Evolutionary conservation across 2,888 invertebrate genomes (phyloP).

Genomic region (Trissolcus brochymenae): DNA sequence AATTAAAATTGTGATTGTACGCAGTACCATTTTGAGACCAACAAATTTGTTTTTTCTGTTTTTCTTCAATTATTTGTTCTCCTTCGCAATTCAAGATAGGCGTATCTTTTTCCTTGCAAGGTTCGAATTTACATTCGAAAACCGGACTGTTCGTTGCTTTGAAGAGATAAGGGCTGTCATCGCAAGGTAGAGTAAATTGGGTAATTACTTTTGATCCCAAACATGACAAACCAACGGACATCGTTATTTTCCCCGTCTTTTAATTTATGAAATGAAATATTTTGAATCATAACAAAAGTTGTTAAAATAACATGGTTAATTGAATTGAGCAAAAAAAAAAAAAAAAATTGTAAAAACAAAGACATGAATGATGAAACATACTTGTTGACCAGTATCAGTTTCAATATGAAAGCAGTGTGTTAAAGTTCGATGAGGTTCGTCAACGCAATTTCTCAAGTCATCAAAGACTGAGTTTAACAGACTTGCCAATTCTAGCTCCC

Average conservation of each 20-base stretch:
- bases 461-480: conserved; percentile 79
- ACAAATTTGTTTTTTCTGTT: no score
- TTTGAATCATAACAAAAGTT: background rate
- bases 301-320: background rate
- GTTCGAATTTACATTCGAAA: conserved; percentile 68
- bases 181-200: conserved; percentile 79
- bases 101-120: conserved; percentile 47
- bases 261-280: background rate
- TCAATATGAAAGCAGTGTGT: conserved; percentile 80
- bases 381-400: conserved; percentile 75
- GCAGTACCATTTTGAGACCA: no score
- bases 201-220: conserved; percentile 83
- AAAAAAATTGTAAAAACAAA: background rate
- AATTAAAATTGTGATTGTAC: no score
- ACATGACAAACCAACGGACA: conserved; percentile 82
- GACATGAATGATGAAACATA: background rate
- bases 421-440: conserved; percentile 79
- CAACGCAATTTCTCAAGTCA: conserved; percentile 71
- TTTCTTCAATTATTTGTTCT: no score
- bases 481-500: conserved; percentile 79
- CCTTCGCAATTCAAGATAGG: background rate
- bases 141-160: conserved; percentile 68
- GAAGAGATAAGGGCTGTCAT: conserved; percentile 69
- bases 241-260: conserved; percentile 79
- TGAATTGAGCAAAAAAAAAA: background rate